Base-by-base conservation (phyloP, 2,113 vertebrate genomes). In the Austrofundulus limnaeus region DNA sequence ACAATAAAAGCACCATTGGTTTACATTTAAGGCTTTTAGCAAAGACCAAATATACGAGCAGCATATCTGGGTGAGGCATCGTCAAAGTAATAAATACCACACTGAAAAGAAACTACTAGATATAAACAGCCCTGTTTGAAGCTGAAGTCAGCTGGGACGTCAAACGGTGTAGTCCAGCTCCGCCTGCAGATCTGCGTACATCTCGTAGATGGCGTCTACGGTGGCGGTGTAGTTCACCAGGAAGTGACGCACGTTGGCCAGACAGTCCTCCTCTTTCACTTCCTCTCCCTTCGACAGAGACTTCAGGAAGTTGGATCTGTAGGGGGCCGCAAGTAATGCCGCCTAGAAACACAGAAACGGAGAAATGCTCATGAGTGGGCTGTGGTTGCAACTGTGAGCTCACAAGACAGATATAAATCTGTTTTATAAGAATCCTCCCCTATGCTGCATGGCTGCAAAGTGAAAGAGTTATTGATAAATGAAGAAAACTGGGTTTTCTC, bases 111-210 rank as follows among this genome's bases (percentile, higher is more conserved):
- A 48, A 37, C n/a, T n/a, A 49, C 5, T 34, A 34, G 3, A 28
- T 34, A 34, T 34, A 34, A 46, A 47, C 12, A 66, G 9, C 25
- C 19, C 3, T 19, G 5, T 37, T 73, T 53, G 58, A 74, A 42
- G 51, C n/a, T 10, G 0, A 3, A 25, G 54, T 42, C n/a, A n/a
- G n/a, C n/a, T 0, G 0, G 0, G 20, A 48, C 41, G 19, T 94
- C 82, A 99, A 69, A 94, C 96, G 2, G 92, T 94, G 90, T 97
- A 98, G 87, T 91, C 93, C 82, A 98, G 92, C 87, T 99, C 95
- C 0, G 96, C 97, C 0, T 95, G 94, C 89, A 96, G 94, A 78
- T 88, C 85, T 0, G 85, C 89, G 90, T 96, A 99, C 95, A 98
- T 94, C 45, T 96, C 94, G 0, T 97, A 98, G 85, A 99, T 95